Evolutionary conservation across 2,113 vertebrate species (phyloP).

Genomic region (Perca fluviatilis): DNA sequence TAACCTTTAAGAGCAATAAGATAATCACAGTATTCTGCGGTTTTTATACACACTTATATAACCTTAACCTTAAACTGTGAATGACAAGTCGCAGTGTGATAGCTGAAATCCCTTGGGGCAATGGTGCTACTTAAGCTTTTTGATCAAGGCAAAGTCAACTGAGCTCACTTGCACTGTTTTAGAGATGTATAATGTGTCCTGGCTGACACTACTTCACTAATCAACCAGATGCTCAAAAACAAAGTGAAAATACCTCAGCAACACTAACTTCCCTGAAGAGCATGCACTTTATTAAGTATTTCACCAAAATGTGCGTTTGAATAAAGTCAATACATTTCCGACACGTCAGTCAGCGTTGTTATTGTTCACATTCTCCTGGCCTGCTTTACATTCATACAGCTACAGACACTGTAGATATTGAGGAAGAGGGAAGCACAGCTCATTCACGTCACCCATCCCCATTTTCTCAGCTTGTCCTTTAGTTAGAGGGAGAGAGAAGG

Average conservation of each 20-base stretch:
- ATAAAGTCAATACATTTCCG: slow-evolving; percentile 27
- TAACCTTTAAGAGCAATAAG: background rate
- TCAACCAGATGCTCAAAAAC: background rate
- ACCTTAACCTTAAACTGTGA: background rate
- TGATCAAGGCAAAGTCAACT: slow-evolving; percentile 4
- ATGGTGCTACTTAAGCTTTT: slow-evolving; percentile 9
- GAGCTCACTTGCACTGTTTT: slow-evolving; percentile 1
- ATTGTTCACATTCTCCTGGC: slow-evolving; percentile 39
- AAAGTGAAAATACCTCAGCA: slow-evolving; percentile 13
- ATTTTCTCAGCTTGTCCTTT: slow-evolving; percentile 32
- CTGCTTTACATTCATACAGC: slow-evolving; percentile 55
- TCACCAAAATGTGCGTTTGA: slow-evolving; percentile 5
- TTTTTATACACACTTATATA: background rate
- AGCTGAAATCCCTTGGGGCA: background rate
- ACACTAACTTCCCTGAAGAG: slow-evolving; percentile 4
- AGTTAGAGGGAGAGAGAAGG: slow-evolving; percentile 47
- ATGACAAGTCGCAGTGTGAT: background rate
- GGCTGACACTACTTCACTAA: slow-evolving; percentile 1
- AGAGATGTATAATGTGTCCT: background rate
- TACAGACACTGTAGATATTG: slow-evolving; percentile 30
- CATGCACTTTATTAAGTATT: slow-evolving; percentile 10
- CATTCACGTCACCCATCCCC: slow-evolving; percentile 22
- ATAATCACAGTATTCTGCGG: background rate
- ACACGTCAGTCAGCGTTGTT: slow-evolving; percentile 19
- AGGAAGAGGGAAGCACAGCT: slow-evolving; percentile 31